These are phyloP conservation scores for Etheostoma perlongum DNA, from an alignment of 2,797 vertebrate species.

Conservation along the genomic window DNA sequence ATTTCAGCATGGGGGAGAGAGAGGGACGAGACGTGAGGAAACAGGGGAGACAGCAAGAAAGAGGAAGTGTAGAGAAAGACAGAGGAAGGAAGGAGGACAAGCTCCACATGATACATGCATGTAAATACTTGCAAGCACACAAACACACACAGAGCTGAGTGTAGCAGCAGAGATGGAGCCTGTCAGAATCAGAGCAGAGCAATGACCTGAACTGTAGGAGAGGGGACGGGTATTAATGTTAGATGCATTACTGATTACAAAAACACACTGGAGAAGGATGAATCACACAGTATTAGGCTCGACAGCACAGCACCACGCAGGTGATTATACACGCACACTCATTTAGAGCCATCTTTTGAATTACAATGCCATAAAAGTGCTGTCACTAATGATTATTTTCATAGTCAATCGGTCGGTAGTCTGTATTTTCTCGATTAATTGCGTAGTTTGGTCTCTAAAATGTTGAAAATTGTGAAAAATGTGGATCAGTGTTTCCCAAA, in stretches of 20 bases:
- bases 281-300: slow-evolving; percentile 25
- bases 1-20: slow-evolving; percentile 77
- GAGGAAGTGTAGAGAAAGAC: slow-evolving; percentile 25
- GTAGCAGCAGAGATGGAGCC: slow-evolving; percentile 28
- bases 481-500: too few relatives aligned
- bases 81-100: slow-evolving; percentile 39
- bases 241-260: slow-evolving; percentile 35
- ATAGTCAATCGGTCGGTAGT: too few relatives aligned
- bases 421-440: too few relatives aligned
- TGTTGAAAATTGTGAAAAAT: too few relatives aligned
- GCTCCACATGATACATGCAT: slow-evolving; percentile 48
- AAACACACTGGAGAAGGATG: slow-evolving; percentile 16
- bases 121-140: slow-evolving; percentile 32
- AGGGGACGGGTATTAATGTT: slow-evolving; percentile 21
- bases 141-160: slow-evolving; percentile 28
- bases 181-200: slow-evolving; percentile 24
- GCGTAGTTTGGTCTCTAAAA: too few relatives aligned
- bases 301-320: slow-evolving; percentile 17
- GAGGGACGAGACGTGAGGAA: slow-evolving; percentile 67
- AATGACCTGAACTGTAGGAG: slow-evolving; percentile 38
- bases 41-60: slow-evolving; percentile 51
- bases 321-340: slow-evolving; percentile 17
- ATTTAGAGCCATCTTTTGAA: background rate
- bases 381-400: too few relatives aligned
- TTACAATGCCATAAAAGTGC: background rate